Conservation (phyloP, 2,888 invertebrate species). For the Orthosia incerta region DNA sequence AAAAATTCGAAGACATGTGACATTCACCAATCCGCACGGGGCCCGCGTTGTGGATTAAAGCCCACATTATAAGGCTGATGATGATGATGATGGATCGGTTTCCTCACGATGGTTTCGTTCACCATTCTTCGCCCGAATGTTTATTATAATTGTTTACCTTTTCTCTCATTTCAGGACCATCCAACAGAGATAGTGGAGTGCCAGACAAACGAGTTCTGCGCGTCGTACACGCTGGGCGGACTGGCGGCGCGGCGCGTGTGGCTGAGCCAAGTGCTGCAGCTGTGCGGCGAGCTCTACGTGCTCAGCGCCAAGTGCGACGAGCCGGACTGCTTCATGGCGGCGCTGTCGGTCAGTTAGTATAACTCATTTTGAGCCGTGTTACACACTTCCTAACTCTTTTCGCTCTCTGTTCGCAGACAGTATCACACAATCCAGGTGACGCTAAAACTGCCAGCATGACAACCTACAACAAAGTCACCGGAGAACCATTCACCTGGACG, state of each 20-base stretch:
- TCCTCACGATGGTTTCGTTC: too few species aligned
- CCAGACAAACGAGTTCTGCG: conserved; percentile 63
- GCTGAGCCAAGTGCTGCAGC: conserved; percentile 69
- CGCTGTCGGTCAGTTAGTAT: conserved; percentile 69
- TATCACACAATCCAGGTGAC: conserved; percentile 68
- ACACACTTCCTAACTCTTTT: background rate
- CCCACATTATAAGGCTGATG: too few species aligned
- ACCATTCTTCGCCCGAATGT: background rate
- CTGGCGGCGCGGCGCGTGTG: conserved; percentile 64
- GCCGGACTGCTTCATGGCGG: conserved; percentile 70
- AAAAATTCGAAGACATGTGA: too few species aligned
- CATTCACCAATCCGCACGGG: too few species aligned
- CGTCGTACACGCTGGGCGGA: conserved; percentile 69
- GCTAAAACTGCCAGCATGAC: conserved; percentile 76
- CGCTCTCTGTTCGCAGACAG: conserved; percentile 69
- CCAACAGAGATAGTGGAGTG: conserved; percentile 62
- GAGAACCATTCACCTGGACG: conserved; percentile 79
- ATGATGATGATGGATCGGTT: too few species aligned
- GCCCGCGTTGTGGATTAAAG: too few species aligned
- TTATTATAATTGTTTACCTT: too few species aligned
- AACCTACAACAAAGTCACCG: conserved; percentile 80
- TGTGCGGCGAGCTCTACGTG: conserved; percentile 66
- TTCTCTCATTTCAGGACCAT: conserved; percentile 72
- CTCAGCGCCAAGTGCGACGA: conserved; percentile 74
- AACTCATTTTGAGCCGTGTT: background rate